phyloP scores from a whole-genome alignment of 2,113 vertebrate genomes.

The Nymphicus hollandicus region DNA sequence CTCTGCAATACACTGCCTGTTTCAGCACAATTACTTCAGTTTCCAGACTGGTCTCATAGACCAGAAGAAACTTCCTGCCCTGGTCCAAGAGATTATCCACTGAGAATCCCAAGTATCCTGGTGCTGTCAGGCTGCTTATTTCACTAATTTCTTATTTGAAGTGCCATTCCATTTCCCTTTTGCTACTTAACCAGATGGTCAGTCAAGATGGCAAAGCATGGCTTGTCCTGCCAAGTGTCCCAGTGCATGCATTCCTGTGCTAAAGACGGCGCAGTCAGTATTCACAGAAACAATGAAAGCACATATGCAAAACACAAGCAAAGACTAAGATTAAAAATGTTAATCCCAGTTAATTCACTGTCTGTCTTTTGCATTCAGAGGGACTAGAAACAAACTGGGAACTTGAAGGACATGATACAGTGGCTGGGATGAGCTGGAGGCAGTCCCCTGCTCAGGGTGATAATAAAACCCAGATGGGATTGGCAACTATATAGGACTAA shows the following conservation, averaged over 20 bases:
- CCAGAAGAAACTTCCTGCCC: neutral
- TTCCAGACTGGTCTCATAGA: neutral
- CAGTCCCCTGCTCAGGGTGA: neutral
- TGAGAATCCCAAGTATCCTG: fast-evolving
- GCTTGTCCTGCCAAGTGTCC: neutral
- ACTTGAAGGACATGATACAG: too few species aligned
- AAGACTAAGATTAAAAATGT: neutral
- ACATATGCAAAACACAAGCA: neutral
- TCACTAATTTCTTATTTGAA: neutral
- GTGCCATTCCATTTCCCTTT: neutral
- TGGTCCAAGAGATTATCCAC: fast-evolving
- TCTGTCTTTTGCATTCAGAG: neutral
- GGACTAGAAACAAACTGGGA: neutral
- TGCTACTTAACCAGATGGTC: neutral
- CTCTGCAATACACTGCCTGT: neutral
- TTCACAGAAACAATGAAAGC: fast-evolving
- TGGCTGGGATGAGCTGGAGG: neutral
- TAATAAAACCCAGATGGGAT: fast-evolving
- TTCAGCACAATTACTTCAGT: neutral
- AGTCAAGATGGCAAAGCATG: neutral
- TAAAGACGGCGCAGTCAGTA: neutral
- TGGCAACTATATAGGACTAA: neutral
- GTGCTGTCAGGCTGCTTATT: neutral
- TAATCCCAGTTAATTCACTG: neutral
- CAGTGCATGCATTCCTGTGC: fast-evolving